Conservation (phyloP, 2,113 vertebrate genomes). For the Pygoscelis adeliae region DNA sequence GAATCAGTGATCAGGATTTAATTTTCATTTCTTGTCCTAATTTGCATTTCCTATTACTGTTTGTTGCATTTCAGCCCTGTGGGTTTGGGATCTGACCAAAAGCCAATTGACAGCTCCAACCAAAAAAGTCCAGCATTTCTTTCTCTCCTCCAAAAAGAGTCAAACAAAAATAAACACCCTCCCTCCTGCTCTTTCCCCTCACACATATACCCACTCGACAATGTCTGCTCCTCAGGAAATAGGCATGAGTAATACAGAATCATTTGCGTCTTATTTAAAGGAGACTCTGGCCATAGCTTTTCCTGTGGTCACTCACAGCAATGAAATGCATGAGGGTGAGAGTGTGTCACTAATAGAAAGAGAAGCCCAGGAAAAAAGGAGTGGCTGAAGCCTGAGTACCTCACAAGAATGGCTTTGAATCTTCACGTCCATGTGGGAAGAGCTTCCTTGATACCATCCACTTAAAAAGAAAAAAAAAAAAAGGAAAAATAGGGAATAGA, state of each 20-base stretch:
- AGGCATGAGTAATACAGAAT: neutral
- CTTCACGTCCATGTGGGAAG: neutral
- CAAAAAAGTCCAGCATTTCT: neutral
- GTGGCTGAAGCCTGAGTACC: neutral
- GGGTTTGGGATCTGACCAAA: neutral
- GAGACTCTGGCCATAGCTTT: neutral
- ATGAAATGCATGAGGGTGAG: neutral
- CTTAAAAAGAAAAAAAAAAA: neutral
- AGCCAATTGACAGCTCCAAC: neutral
- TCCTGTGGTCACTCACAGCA: neutral
- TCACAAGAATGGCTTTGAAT: neutral
- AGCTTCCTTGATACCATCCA: neutral
- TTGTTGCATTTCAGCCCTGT: neutral
- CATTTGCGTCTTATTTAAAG: neutral
- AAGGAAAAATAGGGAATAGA: neutral
- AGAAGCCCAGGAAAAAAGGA: neutral
- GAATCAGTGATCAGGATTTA: neutral
- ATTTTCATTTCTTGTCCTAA: conserved; percentile 26
- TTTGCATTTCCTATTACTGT: conserved; percentile 1
- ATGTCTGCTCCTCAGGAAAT: neutral
- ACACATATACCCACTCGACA: neutral
- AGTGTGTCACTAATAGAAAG: neutral
- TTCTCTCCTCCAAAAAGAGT: neutral
- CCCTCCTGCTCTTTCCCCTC: neutral
- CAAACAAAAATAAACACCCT: neutral